Evolutionary conservation across 2,113 vertebrate species (phyloP).

Genomic region (Phyllostomus hastatus): DNA sequence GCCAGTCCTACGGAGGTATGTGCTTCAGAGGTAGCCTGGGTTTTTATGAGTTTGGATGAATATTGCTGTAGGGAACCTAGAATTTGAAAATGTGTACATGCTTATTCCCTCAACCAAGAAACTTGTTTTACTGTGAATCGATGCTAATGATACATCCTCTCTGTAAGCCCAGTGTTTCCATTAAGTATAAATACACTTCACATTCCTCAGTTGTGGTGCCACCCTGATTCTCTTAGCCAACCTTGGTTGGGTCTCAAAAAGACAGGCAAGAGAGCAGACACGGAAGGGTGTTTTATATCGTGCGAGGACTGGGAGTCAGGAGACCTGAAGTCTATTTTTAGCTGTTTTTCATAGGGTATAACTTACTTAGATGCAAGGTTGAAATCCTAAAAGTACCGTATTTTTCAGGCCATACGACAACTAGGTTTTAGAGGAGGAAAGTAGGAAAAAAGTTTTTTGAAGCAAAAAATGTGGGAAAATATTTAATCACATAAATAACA

Average conservation of each 20-base stretch:
- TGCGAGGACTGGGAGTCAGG: not conserved
- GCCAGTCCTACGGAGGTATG: constrained; percentile 88
- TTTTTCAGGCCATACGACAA: too few relatives aligned
- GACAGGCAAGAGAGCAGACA: not conserved
- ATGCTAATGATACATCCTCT: not conserved
- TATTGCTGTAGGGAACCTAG: not conserved
- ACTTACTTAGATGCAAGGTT: not conserved
- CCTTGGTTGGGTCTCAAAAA: not conserved
- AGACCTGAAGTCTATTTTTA: not conserved
- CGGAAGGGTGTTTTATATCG: not conserved
- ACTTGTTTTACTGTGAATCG: not conserved
- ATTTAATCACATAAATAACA: too few relatives aligned
- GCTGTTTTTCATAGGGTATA: not conserved
- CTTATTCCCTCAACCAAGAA: not conserved
- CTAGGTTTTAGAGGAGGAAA: too few relatives aligned
- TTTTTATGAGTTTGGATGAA: not conserved
- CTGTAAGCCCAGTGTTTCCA: not conserved
- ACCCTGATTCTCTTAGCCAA: not conserved
- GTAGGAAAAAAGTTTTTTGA: too few relatives aligned
- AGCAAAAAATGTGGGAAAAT: too few relatives aligned
- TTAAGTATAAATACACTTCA: not conserved
- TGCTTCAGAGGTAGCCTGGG: not conserved
- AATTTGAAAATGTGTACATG: not conserved
- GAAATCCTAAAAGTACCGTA: not conserved
- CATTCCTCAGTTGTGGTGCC: not conserved